Percentiles rank a stretch among this genome's conserved stretches.
These are phyloP conservation scores for Pantelozetes paolii DNA, from an alignment of 2,888 invertebrate genomes.

Conservation along the genomic window DNA sequence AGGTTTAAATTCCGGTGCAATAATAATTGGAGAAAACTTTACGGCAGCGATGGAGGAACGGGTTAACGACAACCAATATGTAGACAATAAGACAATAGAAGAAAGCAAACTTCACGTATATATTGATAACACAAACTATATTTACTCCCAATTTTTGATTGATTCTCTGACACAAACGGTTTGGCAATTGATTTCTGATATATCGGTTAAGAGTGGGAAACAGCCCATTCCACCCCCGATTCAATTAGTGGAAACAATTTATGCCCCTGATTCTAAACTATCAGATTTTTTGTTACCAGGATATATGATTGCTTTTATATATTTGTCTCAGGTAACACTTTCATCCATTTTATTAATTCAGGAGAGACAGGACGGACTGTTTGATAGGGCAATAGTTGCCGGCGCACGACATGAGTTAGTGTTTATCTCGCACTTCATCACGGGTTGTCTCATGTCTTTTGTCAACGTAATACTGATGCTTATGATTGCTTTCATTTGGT, in stretches of 20 bases:
- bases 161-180: conserved; percentile 1
- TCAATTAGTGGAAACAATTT: conserved; percentile 14
- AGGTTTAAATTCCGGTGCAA: not conserved
- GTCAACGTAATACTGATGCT: conserved; percentile 2
- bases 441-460: conserved; percentile 34
- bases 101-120: conserved; percentile 6
- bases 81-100: not conserved
- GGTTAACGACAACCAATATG: not conserved
- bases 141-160: not conserved
- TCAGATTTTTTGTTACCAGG: conserved; percentile 28
- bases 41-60: not conserved
- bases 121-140: conserved; percentile 30
- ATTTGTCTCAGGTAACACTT: conserved; percentile 18
- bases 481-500: conserved; percentile 29
- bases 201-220: not conserved
- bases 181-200: conserved; percentile 20
- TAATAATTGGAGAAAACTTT: conserved; percentile 12
- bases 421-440: conserved; percentile 37
- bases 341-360: conserved; percentile 32
- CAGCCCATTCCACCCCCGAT: not conserved
- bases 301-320: conserved; percentile 22
- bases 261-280: not conserved
- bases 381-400: conserved; percentile 39
- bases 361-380: conserved; percentile 41
- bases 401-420: conserved; percentile 38